A percentile compares a stretch with the other conserved stretches of the same genome.
phyloP scores from a whole-genome alignment of 2,113 vertebrate genomes.

The Amblyornis subalaris region DNA sequence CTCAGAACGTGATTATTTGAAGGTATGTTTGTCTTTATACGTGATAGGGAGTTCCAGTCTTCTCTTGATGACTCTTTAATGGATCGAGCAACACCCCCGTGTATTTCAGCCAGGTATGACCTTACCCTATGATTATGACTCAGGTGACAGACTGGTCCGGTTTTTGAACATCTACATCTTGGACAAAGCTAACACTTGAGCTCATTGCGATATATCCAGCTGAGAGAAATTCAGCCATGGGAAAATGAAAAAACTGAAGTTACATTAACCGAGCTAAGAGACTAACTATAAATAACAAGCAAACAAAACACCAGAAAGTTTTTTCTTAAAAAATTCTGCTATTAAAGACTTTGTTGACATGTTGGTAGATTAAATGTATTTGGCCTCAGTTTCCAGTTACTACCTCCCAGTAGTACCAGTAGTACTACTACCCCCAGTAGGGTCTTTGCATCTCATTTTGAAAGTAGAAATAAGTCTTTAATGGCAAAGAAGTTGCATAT shows the following conservation, averaged over 20 bases:
- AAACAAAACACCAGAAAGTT: background rate
- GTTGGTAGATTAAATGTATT: background rate
- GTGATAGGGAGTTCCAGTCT: constrained; percentile 1
- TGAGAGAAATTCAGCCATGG: background rate
- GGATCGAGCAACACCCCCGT: background rate
- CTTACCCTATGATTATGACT: background rate
- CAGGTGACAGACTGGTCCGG: background rate
- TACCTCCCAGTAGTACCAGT: too few species aligned
- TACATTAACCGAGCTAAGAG: background rate
- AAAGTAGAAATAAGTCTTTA: background rate
- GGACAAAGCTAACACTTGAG: background rate
- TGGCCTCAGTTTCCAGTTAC: background rate
- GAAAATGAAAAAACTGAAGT: background rate
- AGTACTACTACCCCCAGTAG: too few species aligned
- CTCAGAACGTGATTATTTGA: constrained; percentile 23
- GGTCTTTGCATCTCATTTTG: background rate
- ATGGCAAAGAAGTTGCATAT: background rate
- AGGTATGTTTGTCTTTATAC: background rate
- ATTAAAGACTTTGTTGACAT: background rate
- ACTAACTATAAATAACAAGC: background rate
- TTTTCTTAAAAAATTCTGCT: background rate
- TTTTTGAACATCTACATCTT: background rate
- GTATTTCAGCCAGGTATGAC: background rate
- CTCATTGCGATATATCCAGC: background rate
- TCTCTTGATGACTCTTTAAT: constrained; percentile 17